Conservation (phyloP, 2,888 invertebrate species). For the Diploptera punctata region DNA sequence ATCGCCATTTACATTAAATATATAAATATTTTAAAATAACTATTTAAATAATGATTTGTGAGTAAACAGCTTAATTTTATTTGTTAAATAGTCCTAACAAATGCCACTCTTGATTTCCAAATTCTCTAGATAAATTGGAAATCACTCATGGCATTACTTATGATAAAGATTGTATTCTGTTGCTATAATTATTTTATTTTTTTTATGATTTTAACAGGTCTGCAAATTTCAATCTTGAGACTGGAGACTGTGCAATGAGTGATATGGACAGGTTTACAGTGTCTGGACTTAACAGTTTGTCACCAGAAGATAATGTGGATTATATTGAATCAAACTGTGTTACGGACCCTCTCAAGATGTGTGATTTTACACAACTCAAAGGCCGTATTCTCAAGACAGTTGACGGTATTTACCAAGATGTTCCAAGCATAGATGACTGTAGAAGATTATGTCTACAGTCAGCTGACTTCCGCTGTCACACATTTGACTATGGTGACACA, state of each 20-base stretch:
- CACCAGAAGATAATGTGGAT: slow-evolving; percentile 48
- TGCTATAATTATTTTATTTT: no score
- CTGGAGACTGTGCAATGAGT: slow-evolving; percentile 52
- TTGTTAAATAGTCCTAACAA: no score
- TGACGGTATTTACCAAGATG: slow-evolving; percentile 52
- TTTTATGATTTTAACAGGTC: slow-evolving; percentile 49
- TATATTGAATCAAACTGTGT: slow-evolving; percentile 57
- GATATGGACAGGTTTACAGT: slow-evolving; percentile 54
- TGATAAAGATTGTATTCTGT: no score
- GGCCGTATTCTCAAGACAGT: slow-evolving; percentile 52
- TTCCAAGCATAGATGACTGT: slow-evolving; percentile 52
- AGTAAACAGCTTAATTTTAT: no score
- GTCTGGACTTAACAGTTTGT: slow-evolving; percentile 37
- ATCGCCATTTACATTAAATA: no score
- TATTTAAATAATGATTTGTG: no score
- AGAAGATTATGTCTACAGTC: slow-evolving; percentile 52
- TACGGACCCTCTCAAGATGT: slow-evolving; percentile 52
- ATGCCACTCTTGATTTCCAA: no score
- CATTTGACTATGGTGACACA: slow-evolving; percentile 55
- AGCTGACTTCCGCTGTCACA: slow-evolving; percentile 53
- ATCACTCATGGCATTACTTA: no score
- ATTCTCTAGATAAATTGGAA: no score
- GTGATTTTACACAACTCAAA: slow-evolving; percentile 51
- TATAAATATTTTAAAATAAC: no score
- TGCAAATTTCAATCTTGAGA: slow-evolving; percentile 51